Evolutionary conservation across 1,140 invertebrate species (phyloP).

Genomic region (Drosophila ercepeae): DNA sequence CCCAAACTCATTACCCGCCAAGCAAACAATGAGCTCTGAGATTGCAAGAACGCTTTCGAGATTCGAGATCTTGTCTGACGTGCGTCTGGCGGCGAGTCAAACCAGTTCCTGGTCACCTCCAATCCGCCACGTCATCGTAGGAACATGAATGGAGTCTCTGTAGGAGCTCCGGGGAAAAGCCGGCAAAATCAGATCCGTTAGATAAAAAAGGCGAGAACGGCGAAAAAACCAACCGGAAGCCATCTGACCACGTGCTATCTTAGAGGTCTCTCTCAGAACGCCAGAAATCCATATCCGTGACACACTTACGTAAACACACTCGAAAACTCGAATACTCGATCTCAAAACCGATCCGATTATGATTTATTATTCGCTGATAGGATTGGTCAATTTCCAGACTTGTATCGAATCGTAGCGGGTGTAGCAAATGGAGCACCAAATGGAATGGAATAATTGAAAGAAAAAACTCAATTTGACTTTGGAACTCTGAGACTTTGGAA

Average conservation of each 20-base stretch:
- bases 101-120: conserved; percentile 52
- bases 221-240: conserved; percentile 51
- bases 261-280: conserved; percentile 3
- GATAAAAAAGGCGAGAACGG: conserved; percentile 20
- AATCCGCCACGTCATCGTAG: conserved; percentile 48
- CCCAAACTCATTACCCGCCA: conserved; percentile 41
- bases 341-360: conserved; percentile 17
- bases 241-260: conserved; percentile 30
- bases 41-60: conserved; percentile 45
- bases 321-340: too few species aligned
- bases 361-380: conserved; percentile 62
- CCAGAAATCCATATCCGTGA: conserved; percentile 27
- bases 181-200: conserved; percentile 41
- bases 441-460: conserved; percentile 50
- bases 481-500: conserved; percentile 59
- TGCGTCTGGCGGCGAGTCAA: conserved; percentile 60
- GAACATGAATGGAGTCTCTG: conserved; percentile 16
- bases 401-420: conserved; percentile 50
- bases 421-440: conserved; percentile 67
- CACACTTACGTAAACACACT: conserved; percentile 21
- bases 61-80: conserved; percentile 51
- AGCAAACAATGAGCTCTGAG: conserved; percentile 28
- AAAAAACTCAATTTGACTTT: conserved; percentile 50
- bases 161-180: conserved; percentile 45
- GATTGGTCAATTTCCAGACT: conserved; percentile 62